phyloP scores from a whole-genome alignment of 1,140 invertebrate species.

The Varroa destructor region DNA sequence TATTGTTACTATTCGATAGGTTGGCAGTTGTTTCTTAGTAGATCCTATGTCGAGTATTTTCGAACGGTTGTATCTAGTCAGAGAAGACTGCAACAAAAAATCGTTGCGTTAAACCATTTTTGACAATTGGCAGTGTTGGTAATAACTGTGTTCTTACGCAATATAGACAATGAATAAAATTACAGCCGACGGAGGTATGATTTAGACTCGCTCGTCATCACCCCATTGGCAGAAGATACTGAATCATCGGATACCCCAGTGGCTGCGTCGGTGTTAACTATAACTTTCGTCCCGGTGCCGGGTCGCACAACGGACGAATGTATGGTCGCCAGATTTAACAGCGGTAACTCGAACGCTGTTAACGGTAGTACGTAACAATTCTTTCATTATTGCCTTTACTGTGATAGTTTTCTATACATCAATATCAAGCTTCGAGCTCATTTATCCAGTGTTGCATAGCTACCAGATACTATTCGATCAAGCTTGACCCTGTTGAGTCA shows the following conservation, averaged over 20 bases:
- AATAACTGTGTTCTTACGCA: too few species aligned
- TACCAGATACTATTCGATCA: too few species aligned
- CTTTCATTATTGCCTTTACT: background rate
- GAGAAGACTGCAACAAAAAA: background rate
- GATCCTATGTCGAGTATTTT: background rate
- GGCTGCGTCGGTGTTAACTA: background rate
- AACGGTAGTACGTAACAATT: background rate
- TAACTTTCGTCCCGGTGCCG: background rate
- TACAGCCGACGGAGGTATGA: slow-evolving; percentile 8
- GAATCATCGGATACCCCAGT: background rate
- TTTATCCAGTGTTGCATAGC: too few species aligned
- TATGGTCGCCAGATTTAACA: slow-evolving; percentile 13
- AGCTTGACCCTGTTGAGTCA: too few species aligned
- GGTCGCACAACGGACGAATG: background rate
- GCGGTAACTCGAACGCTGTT: background rate
- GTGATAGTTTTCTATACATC: background rate
- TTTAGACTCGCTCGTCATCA: slow-evolving; percentile 12
- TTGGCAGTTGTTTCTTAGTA: background rate
- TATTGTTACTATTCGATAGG: background rate
- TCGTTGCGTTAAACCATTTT: background rate
- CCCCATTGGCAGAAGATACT: background rate
- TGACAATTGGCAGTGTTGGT: too few species aligned
- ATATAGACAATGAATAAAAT: too few species aligned
- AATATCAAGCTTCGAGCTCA: background rate
- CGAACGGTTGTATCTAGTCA: background rate